These are phyloP conservation scores for Epizoanthus scotinus DNA, from an alignment of 92 coral and sea anemone genomes.

Conservation along the genomic window DNA sequence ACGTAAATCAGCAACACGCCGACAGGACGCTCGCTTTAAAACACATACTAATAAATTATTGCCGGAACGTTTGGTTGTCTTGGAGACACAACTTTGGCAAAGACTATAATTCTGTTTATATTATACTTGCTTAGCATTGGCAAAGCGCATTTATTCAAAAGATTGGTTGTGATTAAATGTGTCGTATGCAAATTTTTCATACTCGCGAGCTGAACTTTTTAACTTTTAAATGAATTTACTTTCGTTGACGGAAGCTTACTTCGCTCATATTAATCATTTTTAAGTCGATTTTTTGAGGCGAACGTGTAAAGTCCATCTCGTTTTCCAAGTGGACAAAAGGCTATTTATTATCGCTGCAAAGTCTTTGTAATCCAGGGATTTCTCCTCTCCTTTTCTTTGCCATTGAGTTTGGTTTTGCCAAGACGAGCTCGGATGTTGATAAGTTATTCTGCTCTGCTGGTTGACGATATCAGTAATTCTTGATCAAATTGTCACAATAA, in stretches of 20 bases:
- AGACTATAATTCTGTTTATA: background rate
- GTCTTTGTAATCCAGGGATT: background rate
- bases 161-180: background rate
- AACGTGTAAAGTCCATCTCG: background rate
- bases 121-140: background rate
- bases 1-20: too few relatives aligned
- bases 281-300: background rate
- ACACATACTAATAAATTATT: conserved; percentile 4
- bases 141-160: background rate
- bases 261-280: background rate
- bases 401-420: background rate
- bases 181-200: conserved; percentile 4
- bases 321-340: background rate
- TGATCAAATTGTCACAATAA: conserved; percentile 9
- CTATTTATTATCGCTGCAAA: background rate
- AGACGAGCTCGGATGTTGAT: background rate
- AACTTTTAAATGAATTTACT: background rate
- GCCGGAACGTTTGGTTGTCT: conserved; percentile 3
- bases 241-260: background rate
- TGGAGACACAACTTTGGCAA: conserved; percentile 4
- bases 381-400: background rate
- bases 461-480: background rate
- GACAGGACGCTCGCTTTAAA: too few relatives aligned
- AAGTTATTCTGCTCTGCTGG: background rate
- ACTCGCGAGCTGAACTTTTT: background rate